Evolutionary conservation across 2,888 invertebrate genomes (phyloP), one percentile per base, ranked within the genome.

Genomic region (Nomada ruficornis): DNA sequence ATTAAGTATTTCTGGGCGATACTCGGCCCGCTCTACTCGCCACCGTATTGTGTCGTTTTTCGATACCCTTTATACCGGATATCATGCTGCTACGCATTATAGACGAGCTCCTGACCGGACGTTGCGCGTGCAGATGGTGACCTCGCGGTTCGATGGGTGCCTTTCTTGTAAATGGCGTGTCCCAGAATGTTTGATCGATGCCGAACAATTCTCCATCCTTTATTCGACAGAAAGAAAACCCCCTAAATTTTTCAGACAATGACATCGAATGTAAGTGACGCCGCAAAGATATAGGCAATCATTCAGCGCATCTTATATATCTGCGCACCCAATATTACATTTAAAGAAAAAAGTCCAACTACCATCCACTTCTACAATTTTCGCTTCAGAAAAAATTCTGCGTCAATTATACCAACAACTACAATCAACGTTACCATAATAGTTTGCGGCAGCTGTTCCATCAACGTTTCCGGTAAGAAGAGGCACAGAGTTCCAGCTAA

Each of bases 121-220:
- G 80, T 60, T 73, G 76, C 64, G 84, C 84, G 71, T 82, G 74
- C 55, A 82, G 15, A 29, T 77, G 62, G 11, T 80, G 82, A 0
- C 36, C 71, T 10, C 2, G 9, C 3, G 84, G 83, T 1, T 78
- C 81, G 9, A 81, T 76, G 2, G 94, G 93, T 11, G 94, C 94
- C 86, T 95, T 92, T 7, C 94, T 91, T 3, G 94, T 94, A 23
- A 95, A 94, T 88, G 95, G 95, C 85, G 96, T 96, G 83, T 97
- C 97, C 95, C 96, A 96, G 91, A 97, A 96, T 84, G 94, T 95
- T 93, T 98, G 97, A 64, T 96, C 95, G 69, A 95, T 95, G 0
- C 98, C 98, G 89, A 98, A 98, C 87, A 96, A 95, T 94, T 98
- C 97, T 9, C 97, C 98, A 91, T 98, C 98, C 86, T 96, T 91